Evolutionary conservation across 2,797 vertebrate genomes (phyloP).

Genomic region (Heterohyrax brucei): DNA sequence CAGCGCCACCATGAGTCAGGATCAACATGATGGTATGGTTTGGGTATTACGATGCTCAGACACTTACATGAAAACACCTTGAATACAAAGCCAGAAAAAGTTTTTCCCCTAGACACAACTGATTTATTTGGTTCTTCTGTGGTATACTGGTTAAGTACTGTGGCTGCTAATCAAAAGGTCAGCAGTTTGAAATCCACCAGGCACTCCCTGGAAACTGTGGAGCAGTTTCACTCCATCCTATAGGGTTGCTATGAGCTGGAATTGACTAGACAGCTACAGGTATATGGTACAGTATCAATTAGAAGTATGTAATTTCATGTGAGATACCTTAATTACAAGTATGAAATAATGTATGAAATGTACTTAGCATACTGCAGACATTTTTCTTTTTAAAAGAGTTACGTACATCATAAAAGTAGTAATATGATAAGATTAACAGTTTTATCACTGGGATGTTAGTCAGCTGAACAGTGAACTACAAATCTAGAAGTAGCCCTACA

Average conservation of each 20-base stretch:
- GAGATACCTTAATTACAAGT: constrained; percentile 6
- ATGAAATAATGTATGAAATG: constrained; percentile 38
- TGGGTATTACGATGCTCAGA: neutral
- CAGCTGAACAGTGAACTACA: constrained; percentile 46
- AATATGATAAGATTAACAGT: constrained; percentile 11
- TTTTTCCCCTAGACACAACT: constrained; percentile 39
- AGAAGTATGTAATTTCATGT: constrained; percentile 30
- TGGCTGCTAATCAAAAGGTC: too few relatives aligned
- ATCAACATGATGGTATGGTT: too few relatives aligned
- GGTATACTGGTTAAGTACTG: too few relatives aligned
- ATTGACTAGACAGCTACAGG: too few relatives aligned
- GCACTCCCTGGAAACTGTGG: too few relatives aligned
- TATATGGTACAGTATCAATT: neutral
- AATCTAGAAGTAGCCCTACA: neutral
- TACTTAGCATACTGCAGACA: neutral
- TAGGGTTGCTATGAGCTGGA: too few relatives aligned
- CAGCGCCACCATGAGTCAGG: too few relatives aligned
- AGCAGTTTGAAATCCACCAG: too few relatives aligned
- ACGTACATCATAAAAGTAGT: constrained; percentile 4
- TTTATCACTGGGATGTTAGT: neutral
- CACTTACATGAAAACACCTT: constrained; percentile 18
- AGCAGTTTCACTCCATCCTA: too few relatives aligned
- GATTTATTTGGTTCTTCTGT: neutral
- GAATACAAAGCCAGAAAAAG: constrained; percentile 3
- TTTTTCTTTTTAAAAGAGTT: constrained; percentile 63